Evolutionary conservation across 2,888 invertebrate genomes (phyloP), one percentile per base, ranked within the genome.

Genomic region (Penaeus monodon): DNA sequence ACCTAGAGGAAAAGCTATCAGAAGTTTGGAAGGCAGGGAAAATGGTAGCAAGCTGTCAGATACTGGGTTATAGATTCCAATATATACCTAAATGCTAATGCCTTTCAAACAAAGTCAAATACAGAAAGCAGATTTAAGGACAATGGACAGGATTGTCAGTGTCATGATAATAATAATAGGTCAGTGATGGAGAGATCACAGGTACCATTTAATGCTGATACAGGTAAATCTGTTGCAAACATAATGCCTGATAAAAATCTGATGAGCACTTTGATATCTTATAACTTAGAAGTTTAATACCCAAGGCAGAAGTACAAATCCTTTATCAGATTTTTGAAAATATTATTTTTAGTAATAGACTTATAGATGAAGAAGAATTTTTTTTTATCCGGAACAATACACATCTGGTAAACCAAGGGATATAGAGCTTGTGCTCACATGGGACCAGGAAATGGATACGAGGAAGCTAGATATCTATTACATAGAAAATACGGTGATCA

Each of bases 231-330:
- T 57, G 49, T 14, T 57, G 12, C 17, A 17, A 57, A 57, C 12
- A 14, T 1, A 57, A 8, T 38, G 38, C 14, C 49, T 17, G 49
- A 57, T 2, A 10, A 6, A 57, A 74, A 74, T 38, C 17, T 74
- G 33, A 38, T 74, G 74, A 29, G 33, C 44, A 74, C 44, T n/a
- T 38, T 74, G 3, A 74, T 74, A 33, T 74, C 74, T 29, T 74
- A 74, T 74, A 74, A 29, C 74, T 74, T 74, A 74, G 38, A 22
- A 74, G 74, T 33, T 33, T 74, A 20, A 74, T 74, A 44, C 74
- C 74, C 17, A 33, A 38, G 38, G 44, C 44, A 74, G 44, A 74
- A 74, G 74, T 74, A 38, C 74, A 74, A 33, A 44, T 66, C 81
- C 29, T 81, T 81, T 38, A 64, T 81, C 0, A 66, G 70, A 29